Evolutionary conservation across 2,888 invertebrate species (phyloP).

Genomic region (Sepiola atlantica): DNA sequence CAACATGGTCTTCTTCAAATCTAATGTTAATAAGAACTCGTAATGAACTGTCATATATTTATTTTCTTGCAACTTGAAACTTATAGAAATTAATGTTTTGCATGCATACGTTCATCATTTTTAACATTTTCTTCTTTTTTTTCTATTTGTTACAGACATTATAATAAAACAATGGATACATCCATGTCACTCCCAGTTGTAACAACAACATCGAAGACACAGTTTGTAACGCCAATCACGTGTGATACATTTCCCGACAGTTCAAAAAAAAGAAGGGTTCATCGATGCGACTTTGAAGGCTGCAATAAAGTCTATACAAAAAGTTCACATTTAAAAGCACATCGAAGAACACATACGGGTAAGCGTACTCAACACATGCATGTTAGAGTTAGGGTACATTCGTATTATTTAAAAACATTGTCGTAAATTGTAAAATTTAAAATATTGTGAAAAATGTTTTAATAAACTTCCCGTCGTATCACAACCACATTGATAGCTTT

Average conservation of each 20-base stretch:
- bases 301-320: constrained; percentile 80
- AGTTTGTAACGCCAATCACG: constrained; percentile 48
- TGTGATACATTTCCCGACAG: constrained; percentile 56
- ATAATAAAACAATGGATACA: constrained; percentile 44
- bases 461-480: no score
- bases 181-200: constrained; percentile 46
- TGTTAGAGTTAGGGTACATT: no score
- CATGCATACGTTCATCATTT: not conserved
- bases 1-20: no score
- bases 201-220: constrained; percentile 50
- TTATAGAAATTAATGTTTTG: no score
- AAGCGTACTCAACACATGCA: constrained; percentile 19
- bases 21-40: no score
- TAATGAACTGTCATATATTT: no score
- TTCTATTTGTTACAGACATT: constrained; percentile 35
- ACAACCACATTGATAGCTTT: no score
- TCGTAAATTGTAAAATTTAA: no score
- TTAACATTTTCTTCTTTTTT: not conserved
- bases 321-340: constrained; percentile 80
- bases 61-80: no score
- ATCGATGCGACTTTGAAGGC: constrained; percentile 74
- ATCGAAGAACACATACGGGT: constrained; percentile 79
- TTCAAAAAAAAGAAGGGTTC: constrained; percentile 67
- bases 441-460: no score
- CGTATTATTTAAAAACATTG: no score